phyloP scores from a whole-genome alignment of 2,888 invertebrate genomes.

The Allygus modestus region DNA sequence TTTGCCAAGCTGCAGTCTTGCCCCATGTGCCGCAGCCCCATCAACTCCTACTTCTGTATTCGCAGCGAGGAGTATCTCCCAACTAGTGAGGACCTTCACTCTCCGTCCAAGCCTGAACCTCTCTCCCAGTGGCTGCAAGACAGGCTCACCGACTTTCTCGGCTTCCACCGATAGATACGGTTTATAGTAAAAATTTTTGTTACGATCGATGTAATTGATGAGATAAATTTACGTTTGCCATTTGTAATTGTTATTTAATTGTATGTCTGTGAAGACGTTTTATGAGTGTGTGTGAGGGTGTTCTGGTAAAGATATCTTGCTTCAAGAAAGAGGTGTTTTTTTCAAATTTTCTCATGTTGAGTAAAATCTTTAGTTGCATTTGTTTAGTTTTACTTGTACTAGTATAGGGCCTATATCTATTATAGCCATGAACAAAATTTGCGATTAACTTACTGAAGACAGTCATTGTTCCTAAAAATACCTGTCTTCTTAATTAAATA shows the following conservation, averaged over 20 bases:
- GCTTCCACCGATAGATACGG: conserved; percentile 78
- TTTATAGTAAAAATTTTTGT: background rate
- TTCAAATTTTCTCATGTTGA: background rate
- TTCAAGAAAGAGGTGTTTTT: background rate
- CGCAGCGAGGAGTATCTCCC: conserved; percentile 86
- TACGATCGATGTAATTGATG: conserved; percentile 16
- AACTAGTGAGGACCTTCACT: conserved; percentile 73
- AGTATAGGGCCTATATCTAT: too few relatives aligned
- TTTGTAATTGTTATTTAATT: conserved; percentile 23
- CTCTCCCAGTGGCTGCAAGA: conserved; percentile 76
- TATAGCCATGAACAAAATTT: too few relatives aligned
- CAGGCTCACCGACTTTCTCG: conserved; percentile 86
- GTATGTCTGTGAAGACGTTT: background rate
- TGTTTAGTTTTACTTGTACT: too few relatives aligned
- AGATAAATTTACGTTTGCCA: conserved; percentile 40
- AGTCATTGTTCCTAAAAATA: too few relatives aligned
- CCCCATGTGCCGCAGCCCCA: conserved; percentile 91
- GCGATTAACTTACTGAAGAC: too few relatives aligned
- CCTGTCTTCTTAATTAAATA: too few relatives aligned
- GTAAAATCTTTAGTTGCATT: background rate
- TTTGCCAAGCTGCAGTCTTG: conserved; percentile 89
- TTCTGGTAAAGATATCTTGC: background rate
- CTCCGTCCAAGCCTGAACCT: conserved; percentile 74
- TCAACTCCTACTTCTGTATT: conserved; percentile 91
- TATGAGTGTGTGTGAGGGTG: conserved; percentile 1